Percentiles rank a stretch among this genome's conserved stretches.
These are phyloP conservation scores for Eleginops maclovinus DNA, from an alignment of 2,113 vertebrate species.

Conservation along the genomic window DNA sequence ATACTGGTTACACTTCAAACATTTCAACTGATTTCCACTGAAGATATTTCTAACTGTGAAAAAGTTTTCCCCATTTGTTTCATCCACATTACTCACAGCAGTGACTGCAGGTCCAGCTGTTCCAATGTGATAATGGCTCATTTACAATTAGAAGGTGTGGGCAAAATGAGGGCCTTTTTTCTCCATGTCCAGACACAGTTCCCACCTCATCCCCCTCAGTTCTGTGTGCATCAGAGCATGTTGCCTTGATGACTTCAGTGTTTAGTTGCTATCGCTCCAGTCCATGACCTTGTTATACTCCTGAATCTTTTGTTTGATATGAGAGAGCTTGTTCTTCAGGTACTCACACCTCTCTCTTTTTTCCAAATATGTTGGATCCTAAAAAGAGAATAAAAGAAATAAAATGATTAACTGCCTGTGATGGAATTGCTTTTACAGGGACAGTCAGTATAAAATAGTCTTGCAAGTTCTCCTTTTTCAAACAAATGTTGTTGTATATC, in stretches of 20 bases:
- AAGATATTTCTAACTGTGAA: too few relatives aligned
- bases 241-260: background rate
- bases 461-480: too few relatives aligned
- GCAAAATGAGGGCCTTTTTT: background rate
- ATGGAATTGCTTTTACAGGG: background rate
- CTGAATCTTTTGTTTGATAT: conserved; percentile 96
- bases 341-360: conserved; percentile 97
- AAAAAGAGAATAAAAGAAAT: conserved; percentile 16
- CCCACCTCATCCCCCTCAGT: background rate
- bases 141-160: background rate
- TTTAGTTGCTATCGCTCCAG: conserved; percentile 79
- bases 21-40: background rate
- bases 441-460: background rate
- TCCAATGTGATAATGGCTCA: background rate
- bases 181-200: background rate
- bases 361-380: conserved; percentile 94
- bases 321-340: conserved; percentile 95
- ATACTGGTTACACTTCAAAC: background rate
- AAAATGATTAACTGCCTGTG: background rate
- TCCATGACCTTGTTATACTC: conserved; percentile 92
- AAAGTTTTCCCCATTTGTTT: too few relatives aligned
- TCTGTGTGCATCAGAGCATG: background rate
- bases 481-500: too few relatives aligned
- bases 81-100: too few relatives aligned
- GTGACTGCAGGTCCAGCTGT: background rate